Percentiles rank a stretch among this genome's conserved stretches.
These are phyloP conservation scores for Sorex fumeus DNA, from an alignment of 2,113 vertebrate genomes.

Conservation along the genomic window DNA sequence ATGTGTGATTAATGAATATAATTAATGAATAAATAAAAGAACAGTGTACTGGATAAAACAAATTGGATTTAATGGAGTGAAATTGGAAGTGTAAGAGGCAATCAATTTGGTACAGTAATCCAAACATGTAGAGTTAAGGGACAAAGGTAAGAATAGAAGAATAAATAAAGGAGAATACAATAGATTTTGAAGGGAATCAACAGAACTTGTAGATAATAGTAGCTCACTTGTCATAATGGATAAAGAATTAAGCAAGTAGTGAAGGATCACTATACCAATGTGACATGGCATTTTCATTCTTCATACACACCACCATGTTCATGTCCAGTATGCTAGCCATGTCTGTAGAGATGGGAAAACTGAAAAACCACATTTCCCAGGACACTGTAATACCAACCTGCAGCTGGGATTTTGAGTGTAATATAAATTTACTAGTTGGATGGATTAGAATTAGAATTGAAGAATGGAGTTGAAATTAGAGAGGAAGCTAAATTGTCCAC, in stretches of 20 bases:
- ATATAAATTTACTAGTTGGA: background rate
- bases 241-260: background rate
- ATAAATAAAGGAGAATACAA: background rate
- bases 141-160: background rate
- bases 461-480: background rate
- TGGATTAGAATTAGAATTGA: background rate
- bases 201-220: background rate
- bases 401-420: background rate
- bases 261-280: background rate
- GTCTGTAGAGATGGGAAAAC: background rate
- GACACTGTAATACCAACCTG: too few relatives aligned
- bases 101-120: background rate
- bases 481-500: background rate
- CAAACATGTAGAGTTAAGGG: background rate
- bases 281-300: background rate
- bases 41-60: background rate
- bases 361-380: constrained; percentile 36
- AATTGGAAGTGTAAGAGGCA: background rate
- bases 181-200: background rate
- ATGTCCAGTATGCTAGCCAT: background rate
- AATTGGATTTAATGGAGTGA: background rate
- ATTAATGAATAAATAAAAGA: background rate
- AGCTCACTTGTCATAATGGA: background rate
- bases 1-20: background rate
- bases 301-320: background rate